Evolutionary conservation across 2,888 invertebrate species (phyloP).

Genomic region (Folsomia manolachei): DNA sequence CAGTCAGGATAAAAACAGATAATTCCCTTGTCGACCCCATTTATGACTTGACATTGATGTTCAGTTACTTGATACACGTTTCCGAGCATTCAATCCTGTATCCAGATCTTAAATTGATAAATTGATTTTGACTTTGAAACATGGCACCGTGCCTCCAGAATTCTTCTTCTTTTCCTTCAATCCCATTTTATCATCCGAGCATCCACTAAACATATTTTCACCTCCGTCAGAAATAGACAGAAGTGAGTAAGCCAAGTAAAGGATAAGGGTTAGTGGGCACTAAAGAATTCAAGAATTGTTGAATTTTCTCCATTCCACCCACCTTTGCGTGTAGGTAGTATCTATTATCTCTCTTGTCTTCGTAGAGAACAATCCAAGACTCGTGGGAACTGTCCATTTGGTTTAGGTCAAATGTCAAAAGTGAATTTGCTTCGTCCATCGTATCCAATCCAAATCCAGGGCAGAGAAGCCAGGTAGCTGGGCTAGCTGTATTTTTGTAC

Average conservation of each 20-base stretch:
- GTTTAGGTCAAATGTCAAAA: neutral
- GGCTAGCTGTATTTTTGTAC: neutral
- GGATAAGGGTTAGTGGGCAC: neutral
- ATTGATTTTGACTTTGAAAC: neutral
- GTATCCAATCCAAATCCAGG: neutral
- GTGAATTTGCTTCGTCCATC: neutral
- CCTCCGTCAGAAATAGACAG: too few species aligned
- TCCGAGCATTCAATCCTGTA: too few species aligned
- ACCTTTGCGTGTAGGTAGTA: too few species aligned
- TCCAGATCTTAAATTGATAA: too few species aligned
- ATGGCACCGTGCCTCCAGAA: neutral
- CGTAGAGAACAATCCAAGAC: neutral
- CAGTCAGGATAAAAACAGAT: too few species aligned
- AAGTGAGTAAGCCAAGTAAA: neutral
- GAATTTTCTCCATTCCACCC: too few species aligned
- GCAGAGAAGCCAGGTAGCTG: neutral
- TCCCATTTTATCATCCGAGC: neutral
- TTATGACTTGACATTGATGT: too few species aligned
- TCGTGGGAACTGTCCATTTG: conserved; percentile 7
- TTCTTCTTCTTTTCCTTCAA: neutral
- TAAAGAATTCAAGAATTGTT: neutral
- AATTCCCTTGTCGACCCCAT: too few species aligned
- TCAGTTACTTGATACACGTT: too few species aligned
- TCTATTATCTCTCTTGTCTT: neutral
- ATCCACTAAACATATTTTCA: too few species aligned